phyloP scores from a whole-genome alignment of 2,797 vertebrate species.

The Enteromius anoplus region DNA sequence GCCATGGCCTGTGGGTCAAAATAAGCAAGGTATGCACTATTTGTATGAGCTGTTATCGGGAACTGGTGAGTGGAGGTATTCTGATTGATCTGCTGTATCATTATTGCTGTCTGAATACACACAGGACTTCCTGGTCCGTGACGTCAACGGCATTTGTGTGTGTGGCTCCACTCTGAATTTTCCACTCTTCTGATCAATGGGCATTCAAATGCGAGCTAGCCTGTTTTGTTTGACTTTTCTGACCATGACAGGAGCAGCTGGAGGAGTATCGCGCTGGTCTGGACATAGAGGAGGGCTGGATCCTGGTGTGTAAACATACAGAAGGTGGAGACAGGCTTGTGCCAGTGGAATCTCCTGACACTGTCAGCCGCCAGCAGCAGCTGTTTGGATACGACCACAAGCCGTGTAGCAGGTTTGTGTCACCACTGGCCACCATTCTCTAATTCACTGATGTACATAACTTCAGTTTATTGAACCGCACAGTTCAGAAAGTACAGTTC shows the following conservation, averaged over 20 bases:
- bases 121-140: conserved; percentile 22
- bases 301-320: conserved; percentile 91
- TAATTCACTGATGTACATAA: background rate
- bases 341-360: conserved; percentile 89
- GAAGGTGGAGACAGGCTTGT: conserved; percentile 93
- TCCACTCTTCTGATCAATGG: conserved; percentile 19
- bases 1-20: conserved; percentile 93
- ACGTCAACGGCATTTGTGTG: conserved; percentile 16
- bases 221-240: conserved; percentile 26
- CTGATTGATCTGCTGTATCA: background rate
- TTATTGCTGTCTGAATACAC: background rate
- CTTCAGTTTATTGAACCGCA: background rate
- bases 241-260: conserved; percentile 87
- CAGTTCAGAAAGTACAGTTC: no score
- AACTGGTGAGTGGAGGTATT: background rate
- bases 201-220: background rate
- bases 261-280: conserved; percentile 86
- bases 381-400: conserved; percentile 95
- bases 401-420: conserved; percentile 82
- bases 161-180: background rate
- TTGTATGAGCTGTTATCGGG: background rate
- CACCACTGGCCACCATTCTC: background rate
- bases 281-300: conserved; percentile 91
- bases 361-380: conserved; percentile 88
- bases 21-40: conserved; percentile 82